These are phyloP conservation scores for Drosophila mimetica DNA, from an alignment of 2,888 invertebrate species.

Conservation along the genomic window DNA sequence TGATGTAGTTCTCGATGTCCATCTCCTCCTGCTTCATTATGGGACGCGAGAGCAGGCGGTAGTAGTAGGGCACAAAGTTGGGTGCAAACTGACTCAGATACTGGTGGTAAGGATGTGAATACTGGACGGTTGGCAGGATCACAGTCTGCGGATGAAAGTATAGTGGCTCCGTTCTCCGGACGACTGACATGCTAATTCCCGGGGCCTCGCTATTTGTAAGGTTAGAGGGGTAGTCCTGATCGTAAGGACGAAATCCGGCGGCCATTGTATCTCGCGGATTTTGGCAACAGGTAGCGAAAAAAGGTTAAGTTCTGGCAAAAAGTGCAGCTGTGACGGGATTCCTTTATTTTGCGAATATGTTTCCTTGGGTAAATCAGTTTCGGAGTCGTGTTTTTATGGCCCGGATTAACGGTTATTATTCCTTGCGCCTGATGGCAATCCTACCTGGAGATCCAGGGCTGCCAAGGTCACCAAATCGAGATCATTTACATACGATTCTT, in stretches of 20 bases:
- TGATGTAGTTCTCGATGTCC: constrained; percentile 60
- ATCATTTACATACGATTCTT: neutral
- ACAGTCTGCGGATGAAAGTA: constrained; percentile 25
- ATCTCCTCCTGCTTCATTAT: constrained; percentile 40
- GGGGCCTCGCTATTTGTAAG: constrained; percentile 41
- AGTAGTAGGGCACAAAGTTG: constrained; percentile 42
- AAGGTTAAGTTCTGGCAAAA: constrained; percentile 18
- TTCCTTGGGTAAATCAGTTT: constrained; percentile 1
- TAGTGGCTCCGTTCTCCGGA: constrained; percentile 6
- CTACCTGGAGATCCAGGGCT: constrained; percentile 31
- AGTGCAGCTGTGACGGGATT: constrained; percentile 23
- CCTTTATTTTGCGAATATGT: constrained; percentile 29
- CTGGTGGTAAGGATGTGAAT: constrained; percentile 36
- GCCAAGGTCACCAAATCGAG: constrained; percentile 4
- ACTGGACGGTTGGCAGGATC: constrained; percentile 5
- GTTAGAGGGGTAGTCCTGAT: constrained; percentile 6
- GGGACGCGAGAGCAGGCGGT: constrained; percentile 34
- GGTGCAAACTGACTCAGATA: constrained; percentile 38
- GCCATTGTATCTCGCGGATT: constrained; percentile 31
- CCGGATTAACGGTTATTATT: constrained; percentile 37
- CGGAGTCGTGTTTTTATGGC: constrained; percentile 34
- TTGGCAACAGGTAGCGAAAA: constrained; percentile 31
- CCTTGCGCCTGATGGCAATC: constrained; percentile 30
- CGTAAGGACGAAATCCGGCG: constrained; percentile 12
- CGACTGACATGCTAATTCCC: constrained; percentile 30